Evolutionary conservation across 30 jellyfish, hydroid and myxozoan species (phyloP).

Genomic region (Chironex yamaguchii): DNA sequence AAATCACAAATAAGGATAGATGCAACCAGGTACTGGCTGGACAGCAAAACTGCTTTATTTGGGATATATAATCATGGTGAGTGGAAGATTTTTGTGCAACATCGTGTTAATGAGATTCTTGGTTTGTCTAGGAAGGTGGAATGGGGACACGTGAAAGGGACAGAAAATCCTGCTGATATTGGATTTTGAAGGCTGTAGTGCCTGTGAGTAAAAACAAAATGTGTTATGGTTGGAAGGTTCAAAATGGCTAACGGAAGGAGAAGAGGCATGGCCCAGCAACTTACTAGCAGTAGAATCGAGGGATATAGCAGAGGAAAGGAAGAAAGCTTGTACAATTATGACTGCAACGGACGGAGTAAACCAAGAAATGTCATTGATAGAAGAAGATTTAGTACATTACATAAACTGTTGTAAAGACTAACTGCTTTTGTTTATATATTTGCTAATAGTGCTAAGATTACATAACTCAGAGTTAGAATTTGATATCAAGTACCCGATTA

Average conservation of each 20-base stretch:
- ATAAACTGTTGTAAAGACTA: constrained; percentile 1
- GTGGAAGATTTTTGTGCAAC: constrained; percentile 16
- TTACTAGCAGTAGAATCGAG: not conserved
- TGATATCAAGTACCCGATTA: constrained; percentile 1
- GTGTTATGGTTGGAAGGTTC: constrained; percentile 64
- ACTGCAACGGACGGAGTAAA: not conserved
- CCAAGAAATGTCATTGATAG: constrained; percentile 6
- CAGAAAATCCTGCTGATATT: constrained; percentile 36
- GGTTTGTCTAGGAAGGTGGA: not conserved
- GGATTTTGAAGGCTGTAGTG: constrained; percentile 48
- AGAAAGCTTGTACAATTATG: not conserved
- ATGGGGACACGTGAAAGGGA: constrained; percentile 29
- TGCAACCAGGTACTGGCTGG: not conserved
- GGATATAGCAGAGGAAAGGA: not conserved
- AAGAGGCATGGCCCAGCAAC: constrained; percentile 32
- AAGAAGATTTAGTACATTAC: not conserved
- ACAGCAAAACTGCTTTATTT: not conserved
- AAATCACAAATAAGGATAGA: constrained; percentile 18
- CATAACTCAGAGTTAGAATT: constrained; percentile 19
- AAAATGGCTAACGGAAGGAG: constrained; percentile 14
- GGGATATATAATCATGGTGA: not conserved
- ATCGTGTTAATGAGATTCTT: not conserved
- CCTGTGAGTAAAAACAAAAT: not conserved
- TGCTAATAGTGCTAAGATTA: not conserved
- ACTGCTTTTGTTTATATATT: constrained; percentile 12